Base-by-base conservation (phyloP, 2,888 invertebrate genomes). In the Thymelicus sylvestris region DNA sequence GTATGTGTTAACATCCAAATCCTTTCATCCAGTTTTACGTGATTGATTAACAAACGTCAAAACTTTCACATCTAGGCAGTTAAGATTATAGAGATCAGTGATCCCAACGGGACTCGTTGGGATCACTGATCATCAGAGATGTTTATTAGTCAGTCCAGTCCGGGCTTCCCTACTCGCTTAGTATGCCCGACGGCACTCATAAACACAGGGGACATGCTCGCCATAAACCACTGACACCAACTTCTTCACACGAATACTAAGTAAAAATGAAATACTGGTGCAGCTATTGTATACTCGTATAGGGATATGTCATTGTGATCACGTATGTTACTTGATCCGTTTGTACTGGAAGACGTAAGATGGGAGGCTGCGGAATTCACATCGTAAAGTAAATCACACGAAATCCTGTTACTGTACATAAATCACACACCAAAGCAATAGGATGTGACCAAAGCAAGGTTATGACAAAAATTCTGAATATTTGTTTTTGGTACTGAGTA, bases 261-360 rank as follows among this genome's bases (percentile, higher is more conserved):
- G 62, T 65, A 65, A 65, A 64, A 60, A 60, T 70, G 64, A 64
- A 31, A 64, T 63, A 68, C 19, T 61, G 8, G 7, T 39, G 10
- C 62, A 15, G 68, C 68, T 68, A 57, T 55, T 47, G 68, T 67
- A 41, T 7, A 38, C 24, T 7, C 10, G 12, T 0, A 44, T 19
- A 39, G 13, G 24, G n/a, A 66, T 61, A 64, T 44, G 24, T 2
- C 13, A 50, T 52, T 44, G 24, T 2, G 24, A 50, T 52, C 44
- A 55, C 67, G 62, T 68, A 55, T 50, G 48, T 48, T 47, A 65
- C 65, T 65, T 65, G 70, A 39, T 70, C 39, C 60, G 69, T 47
- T 65, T 73, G 60, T 70, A 66, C 67, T 65, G 65, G 47, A 41
- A 24, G 66, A 67, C 61, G 71, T 67, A 67, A 67, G 67, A 67